Evolutionary conservation across 2,888 invertebrate species (phyloP).

Genomic region (Eupithecia centaureata): DNA sequence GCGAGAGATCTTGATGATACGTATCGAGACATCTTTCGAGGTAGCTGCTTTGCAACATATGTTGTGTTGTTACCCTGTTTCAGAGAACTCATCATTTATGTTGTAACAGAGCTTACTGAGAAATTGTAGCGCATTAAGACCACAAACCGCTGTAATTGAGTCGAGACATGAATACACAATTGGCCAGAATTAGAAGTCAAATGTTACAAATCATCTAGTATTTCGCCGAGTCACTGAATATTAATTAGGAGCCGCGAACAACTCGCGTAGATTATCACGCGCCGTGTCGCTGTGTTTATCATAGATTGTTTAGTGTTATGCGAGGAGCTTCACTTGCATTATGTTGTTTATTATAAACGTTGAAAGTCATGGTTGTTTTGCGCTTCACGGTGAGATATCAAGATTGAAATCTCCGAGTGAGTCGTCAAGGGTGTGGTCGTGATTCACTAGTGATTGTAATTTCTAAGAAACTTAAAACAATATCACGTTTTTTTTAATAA

Average conservation of each 20-base stretch:
- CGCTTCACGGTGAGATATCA: constrained; percentile 68
- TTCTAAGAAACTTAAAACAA: constrained; percentile 72
- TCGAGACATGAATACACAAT: constrained; percentile 53
- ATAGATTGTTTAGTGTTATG: constrained; percentile 68
- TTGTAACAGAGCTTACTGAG: constrained; percentile 17
- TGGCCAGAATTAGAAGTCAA: constrained; percentile 61
- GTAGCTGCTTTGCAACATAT: constrained; percentile 21
- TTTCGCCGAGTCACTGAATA: constrained; percentile 74
- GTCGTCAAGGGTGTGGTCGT: constrained; percentile 73
- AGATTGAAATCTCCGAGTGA: constrained; percentile 72
- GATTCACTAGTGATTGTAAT: constrained; percentile 67
- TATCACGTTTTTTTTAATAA: constrained; percentile 67
- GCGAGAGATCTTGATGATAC: constrained; percentile 43
- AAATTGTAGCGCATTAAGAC: constrained; percentile 11
- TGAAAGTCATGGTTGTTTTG: constrained; percentile 70
- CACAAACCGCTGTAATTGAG: constrained; percentile 17
- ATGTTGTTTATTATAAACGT: constrained; percentile 61
- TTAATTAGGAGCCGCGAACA: constrained; percentile 73
- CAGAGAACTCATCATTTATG: constrained; percentile 13
- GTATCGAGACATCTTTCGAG: constrained; percentile 29
- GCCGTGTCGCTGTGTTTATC: constrained; percentile 62
- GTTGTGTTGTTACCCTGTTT: constrained; percentile 16
- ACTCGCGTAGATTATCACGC: constrained; percentile 50
- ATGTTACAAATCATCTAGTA: constrained; percentile 53
- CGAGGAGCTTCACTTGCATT: constrained; percentile 58